phyloP scores from a whole-genome alignment of 2,113 vertebrate species.

The Corythornis vintsioides region DNA sequence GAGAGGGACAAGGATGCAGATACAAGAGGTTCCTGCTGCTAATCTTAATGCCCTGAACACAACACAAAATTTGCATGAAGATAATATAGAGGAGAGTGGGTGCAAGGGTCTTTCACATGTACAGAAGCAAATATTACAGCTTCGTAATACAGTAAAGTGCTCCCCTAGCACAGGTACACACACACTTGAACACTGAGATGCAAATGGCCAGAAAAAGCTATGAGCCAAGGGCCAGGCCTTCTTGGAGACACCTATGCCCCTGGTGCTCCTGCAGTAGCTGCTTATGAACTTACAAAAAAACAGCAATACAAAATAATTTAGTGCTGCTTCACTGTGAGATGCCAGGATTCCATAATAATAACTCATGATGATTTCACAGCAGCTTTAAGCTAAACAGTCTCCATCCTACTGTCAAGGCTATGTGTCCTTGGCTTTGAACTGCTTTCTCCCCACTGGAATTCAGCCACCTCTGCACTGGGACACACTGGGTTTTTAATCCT shows the following conservation, averaged over 20 bases:
- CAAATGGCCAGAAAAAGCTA: neutral
- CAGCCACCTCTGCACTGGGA: conserved; percentile 6
- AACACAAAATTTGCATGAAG: neutral
- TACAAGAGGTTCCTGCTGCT: neutral
- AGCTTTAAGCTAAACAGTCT: neutral
- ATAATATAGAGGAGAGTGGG: neutral
- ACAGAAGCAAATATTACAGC: neutral
- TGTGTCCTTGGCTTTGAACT: neutral
- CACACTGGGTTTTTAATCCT: conserved; percentile 23
- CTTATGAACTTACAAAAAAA: neutral
- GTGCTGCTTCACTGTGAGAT: neutral
- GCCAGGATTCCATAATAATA: neutral
- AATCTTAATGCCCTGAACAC: neutral
- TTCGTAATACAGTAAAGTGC: neutral
- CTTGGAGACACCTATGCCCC: neutral
- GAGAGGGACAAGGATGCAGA: neutral
- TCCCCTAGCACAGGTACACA: neutral
- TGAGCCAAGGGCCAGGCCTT: neutral
- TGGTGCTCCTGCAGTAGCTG: neutral
- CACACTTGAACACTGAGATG: neutral
- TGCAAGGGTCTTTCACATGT: neutral
- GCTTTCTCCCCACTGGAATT: neutral
- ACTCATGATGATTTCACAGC: neutral
- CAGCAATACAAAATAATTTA: neutral
- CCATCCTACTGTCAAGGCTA: neutral